Percentiles rank a stretch among this genome's conserved stretches.
phyloP scores from a whole-genome alignment of 1,140 invertebrate genomes.

The Lamellibrachia luymesi region DNA sequence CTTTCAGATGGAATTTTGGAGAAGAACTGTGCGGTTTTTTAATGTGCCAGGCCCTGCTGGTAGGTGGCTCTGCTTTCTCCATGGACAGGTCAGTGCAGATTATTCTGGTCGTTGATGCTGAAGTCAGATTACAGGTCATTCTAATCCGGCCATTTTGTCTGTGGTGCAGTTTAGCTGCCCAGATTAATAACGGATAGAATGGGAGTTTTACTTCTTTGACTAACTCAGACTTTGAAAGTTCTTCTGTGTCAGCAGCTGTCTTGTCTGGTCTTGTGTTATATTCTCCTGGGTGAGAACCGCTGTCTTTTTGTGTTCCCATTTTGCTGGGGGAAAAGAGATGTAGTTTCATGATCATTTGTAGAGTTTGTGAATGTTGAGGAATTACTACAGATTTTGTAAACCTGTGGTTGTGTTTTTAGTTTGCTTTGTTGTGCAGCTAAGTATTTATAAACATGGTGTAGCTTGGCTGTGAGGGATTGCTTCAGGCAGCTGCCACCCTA shows the following conservation, averaged over 20 bases:
- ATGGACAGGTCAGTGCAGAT: neutral
- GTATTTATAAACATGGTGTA: neutral
- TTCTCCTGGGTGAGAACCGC: neutral
- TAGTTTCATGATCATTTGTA: neutral
- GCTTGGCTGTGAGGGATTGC: neutral
- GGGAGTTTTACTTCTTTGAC: neutral
- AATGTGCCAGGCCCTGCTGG: neutral
- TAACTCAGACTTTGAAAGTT: neutral
- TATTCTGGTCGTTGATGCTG: neutral
- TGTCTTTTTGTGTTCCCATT: neutral
- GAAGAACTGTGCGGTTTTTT: neutral
- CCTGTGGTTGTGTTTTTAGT: neutral
- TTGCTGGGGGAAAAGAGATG: neutral
- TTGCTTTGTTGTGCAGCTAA: neutral
- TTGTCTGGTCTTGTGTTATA: neutral
- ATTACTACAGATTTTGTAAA: neutral
- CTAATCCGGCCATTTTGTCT: neutral
- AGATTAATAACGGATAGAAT: neutral
- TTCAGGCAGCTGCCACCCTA: neutral
- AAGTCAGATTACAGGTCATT: neutral
- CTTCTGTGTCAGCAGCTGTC: neutral
- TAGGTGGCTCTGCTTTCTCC: neutral
- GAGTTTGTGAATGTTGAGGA: neutral
- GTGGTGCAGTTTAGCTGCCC: neutral
- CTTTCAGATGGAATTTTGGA: neutral